Conservation (phyloP, 2,113 vertebrate genomes). For the Parotia lawesii region DNA sequence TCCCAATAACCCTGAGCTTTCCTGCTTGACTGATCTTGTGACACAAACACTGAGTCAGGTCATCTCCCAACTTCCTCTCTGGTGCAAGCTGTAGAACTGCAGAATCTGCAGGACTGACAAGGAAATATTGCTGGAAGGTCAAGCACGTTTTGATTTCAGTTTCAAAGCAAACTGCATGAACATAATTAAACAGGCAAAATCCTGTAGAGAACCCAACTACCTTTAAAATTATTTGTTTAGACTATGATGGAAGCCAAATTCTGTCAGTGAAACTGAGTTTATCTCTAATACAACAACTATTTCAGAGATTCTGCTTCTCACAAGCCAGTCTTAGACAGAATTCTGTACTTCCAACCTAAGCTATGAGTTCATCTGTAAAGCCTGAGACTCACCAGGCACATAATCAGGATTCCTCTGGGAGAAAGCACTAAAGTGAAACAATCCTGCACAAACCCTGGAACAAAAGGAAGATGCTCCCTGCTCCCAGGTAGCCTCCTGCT, state of each 20-base stretch:
- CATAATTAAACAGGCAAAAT: background rate
- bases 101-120: background rate
- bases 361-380: background rate
- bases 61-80: background rate
- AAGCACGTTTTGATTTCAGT: background rate
- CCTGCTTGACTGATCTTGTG: background rate
- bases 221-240: background rate
- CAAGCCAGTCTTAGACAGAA: background rate
- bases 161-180: background rate
- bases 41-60: background rate
- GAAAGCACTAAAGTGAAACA: background rate
- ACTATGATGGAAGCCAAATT: background rate
- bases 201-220: background rate
- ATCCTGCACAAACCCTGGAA: background rate
- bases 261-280: background rate
- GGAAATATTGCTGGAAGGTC: background rate
- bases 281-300: background rate
- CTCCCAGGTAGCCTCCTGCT: background rate
- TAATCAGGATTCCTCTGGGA: background rate
- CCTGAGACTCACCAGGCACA: background rate
- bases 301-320: background rate
- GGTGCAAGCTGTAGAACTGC: background rate
- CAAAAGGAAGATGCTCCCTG: background rate
- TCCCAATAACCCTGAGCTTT: background rate
- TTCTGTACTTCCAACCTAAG: background rate